Conservation (phyloP, 1,140 invertebrate species). For the Diachasmimorpha longicaudata region DNA sequence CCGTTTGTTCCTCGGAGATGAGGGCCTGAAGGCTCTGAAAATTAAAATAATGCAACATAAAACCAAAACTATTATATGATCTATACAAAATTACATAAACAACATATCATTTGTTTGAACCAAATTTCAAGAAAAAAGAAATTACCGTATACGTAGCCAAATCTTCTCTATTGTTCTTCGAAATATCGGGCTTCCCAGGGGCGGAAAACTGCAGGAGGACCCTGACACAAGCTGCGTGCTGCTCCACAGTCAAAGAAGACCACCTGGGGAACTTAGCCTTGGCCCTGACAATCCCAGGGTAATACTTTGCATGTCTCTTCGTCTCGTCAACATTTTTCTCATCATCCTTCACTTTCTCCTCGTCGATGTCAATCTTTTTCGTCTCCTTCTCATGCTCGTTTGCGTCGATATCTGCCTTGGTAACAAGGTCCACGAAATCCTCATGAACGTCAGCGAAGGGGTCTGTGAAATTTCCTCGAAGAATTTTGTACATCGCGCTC, state of each 20-base stretch:
- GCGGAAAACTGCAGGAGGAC: constrained; percentile 34
- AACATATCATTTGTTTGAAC: no score
- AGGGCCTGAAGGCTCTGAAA: constrained; percentile 28
- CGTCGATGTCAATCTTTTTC: background rate
- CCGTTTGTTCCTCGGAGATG: constrained; percentile 41
- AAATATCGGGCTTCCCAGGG: constrained; percentile 22
- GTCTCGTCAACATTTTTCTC: background rate
- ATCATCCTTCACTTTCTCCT: background rate
- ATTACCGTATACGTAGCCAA: constrained; percentile 37
- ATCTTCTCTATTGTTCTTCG: constrained; percentile 35
- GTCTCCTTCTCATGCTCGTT: background rate
- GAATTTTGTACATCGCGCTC: constrained; percentile 38
- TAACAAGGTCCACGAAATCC: constrained; percentile 30
- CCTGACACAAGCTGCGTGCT: constrained; percentile 38
- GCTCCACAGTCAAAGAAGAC: constrained; percentile 30
- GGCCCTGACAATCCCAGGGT: constrained; percentile 39
- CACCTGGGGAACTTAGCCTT: constrained; percentile 29
- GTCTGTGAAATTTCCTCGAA: constrained; percentile 34
- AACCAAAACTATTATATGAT: no score
- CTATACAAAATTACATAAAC: no score
- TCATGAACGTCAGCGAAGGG: constrained; percentile 36
- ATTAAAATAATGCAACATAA: no score
- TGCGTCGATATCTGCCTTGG: background rate
- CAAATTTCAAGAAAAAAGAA: no score
- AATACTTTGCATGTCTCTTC: constrained; percentile 19